A percentile compares a stretch with the other conserved stretches of the same genome.
These are phyloP conservation scores for Oxycera nigricornis DNA, from an alignment of 2,888 invertebrate species.

Conservation along the genomic window DNA sequence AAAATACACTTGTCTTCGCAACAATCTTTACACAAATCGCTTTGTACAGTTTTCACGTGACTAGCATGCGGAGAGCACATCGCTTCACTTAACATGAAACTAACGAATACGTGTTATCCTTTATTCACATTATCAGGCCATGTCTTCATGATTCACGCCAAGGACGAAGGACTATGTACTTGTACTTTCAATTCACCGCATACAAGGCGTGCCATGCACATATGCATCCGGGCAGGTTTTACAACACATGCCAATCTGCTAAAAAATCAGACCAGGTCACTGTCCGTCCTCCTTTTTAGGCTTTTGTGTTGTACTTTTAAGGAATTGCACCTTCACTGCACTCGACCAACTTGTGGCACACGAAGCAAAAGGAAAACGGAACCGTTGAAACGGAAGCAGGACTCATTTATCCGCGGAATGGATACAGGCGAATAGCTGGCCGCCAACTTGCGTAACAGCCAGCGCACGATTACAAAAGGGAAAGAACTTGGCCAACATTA, in stretches of 20 bases:
- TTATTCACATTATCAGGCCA: slow-evolving; percentile 7
- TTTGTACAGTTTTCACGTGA: too few relatives aligned
- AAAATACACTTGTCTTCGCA: too few relatives aligned
- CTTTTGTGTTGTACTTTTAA: not conserved
- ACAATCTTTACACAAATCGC: too few relatives aligned
- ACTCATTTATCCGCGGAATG: not conserved
- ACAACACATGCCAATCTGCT: not conserved
- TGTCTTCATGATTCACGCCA: not conserved
- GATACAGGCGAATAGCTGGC: not conserved
- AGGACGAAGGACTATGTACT: not conserved
- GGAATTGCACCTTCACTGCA: not conserved
- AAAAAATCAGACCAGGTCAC: slow-evolving; percentile 14
- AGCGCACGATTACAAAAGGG: not conserved
- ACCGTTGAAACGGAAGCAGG: too few relatives aligned
- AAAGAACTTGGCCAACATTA: not conserved
- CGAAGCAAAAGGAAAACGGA: not conserved
- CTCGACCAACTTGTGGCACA: not conserved
- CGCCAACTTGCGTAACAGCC: not conserved
- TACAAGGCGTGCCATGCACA: not conserved
- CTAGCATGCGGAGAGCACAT: too few relatives aligned
- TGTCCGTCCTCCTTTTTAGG: slow-evolving; percentile 17
- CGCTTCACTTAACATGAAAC: too few relatives aligned
- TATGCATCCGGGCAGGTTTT: slow-evolving; percentile 1
- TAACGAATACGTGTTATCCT: too few relatives aligned
- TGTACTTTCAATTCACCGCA: not conserved